Base-by-base conservation (phyloP, 2,113 vertebrate species). In the Engystomops pustulosus region DNA sequence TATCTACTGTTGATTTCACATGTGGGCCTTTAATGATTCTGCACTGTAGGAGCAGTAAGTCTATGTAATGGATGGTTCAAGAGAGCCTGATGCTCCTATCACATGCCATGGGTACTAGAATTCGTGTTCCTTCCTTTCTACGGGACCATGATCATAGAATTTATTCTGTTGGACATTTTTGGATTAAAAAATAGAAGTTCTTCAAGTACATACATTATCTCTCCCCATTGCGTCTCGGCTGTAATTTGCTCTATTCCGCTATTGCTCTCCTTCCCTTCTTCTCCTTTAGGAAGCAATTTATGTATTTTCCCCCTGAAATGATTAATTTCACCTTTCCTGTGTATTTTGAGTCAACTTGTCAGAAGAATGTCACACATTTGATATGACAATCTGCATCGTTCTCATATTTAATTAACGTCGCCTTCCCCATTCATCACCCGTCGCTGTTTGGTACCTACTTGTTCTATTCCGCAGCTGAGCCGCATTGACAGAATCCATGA, bases 371-470 rank as follows among this genome's bases (percentile, higher is more conserved):
- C 75, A 78, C 75, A 78, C 75, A 25, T 58, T 78, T 78, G 75
- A 78, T 60, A 60, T 78, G 75, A 78, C 75, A 78, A 78, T 78
- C 75, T 78, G 53, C 75, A 60, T 58, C 34, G 34, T 17, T 23
- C 75, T 78, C 75, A 78, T 60, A 78, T 78, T 78, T 78, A 78
- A 78, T 78, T 78, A 78, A 78, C 27, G 51, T 38, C 20, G 75
- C 75, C 34, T 78, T 27, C 20, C 11, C 75, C 3, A 78, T 78
- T 78, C 75, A 41, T 60, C 75, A 58, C 55, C 51, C 34, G 8
- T 23, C 30, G 49, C 74, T 58, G 74, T 53, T 78, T 60, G 75
- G 51, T 78, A 25, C 20, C 51, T 78, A 8, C 11, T 58, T 78
- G 51, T 58, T 34, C 51, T 78, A 41, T 78, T 60, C 75, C 58